Base-by-base conservation (phyloP, 2,797 vertebrate genomes). In the Enteromius thamalakanensis region DNA sequence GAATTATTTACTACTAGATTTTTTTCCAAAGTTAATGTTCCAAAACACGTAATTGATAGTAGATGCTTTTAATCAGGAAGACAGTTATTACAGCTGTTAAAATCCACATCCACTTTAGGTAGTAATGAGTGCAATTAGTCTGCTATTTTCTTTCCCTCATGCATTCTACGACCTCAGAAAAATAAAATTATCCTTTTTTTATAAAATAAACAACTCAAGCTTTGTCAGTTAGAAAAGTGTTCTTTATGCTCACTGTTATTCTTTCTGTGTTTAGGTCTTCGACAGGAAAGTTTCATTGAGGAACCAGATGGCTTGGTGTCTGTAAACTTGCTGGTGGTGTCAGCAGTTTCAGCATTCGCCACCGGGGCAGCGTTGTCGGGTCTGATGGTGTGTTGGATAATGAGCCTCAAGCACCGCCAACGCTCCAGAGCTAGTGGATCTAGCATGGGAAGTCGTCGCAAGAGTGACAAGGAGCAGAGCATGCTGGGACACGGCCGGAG, bases 301-400 rank as follows among this genome's bases (percentile, higher is more conserved):
- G 96, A 98, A 85, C 96, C 96, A 0, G 96, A 96, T 0, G 96
- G 97, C 77, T 89, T 98, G 88, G 97, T 99, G 75, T 99, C 98
- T 0, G 95, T 99, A 74, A 98, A 98, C 92, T 93, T 99, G 45
- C 92, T 99, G 91, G 97, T 99, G 80, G 95, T 97, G 45, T 98
- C 97, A 37, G 98, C 97, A 0, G 96, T 98, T 4, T 97, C 97
- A 0, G 98, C 98, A 17, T 99, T 99, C 14, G 93, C 97, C 81
- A 97, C 97, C 0, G 98, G 97, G 53, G 96, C 97, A 2, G 91
- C 96, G 84, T 95, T 99, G 87, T 98, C 97, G 0, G 98, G 97
- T 67, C 95, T 99, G 89, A 95, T 95, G 26, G 97, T 99, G 77
- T 98, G 98, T 91, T 98, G 97, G 96, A 96, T 97, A 89, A 96